Base-by-base conservation (phyloP, 2,113 vertebrate genomes). In the Podarcis cretensis region DNA sequence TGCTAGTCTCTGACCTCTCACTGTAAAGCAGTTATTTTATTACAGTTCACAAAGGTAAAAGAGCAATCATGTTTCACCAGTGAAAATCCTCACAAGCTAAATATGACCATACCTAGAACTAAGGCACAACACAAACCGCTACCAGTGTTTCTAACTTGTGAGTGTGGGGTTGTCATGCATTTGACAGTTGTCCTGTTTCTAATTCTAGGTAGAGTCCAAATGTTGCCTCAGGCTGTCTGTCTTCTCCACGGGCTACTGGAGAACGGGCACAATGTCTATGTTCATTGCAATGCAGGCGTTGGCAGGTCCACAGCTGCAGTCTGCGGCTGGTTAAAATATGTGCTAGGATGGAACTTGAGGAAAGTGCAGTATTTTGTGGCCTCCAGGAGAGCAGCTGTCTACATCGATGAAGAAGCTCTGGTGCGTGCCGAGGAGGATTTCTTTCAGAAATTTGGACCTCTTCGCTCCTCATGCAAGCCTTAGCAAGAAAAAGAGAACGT, bases 271-370 rank as follows among this genome's bases (percentile, higher is more conserved):
- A 98, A 95, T 0, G 98, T 99, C 71, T 99, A 99, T 0, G 98
- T 99, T 5, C 99, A 99, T 90, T 99, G 99, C 91, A 99, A 99
- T 0, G 99, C 99, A 0, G 99, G 99, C 0, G 99, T 99, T 9
- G 99, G 99, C 90, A 96, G 99, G 81, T 98, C 99, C 0, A 98
- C 99, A 0, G 98, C 98, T 0, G 98, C 98, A 0, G 97, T 99
- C 77, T 97, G 99, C 0, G 99, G 98, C 74, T 98, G 98, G 95
- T 97, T 99, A 2, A 98, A 97, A 96, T 99, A 99, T 0, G 96
- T 99, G 90, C 7, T 97, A 57, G 98, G 99, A 89, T 99, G 98
- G 99, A 98, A 95, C 86, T 94, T 97, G 75, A 93, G 99, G 81
- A 99, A 98, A 79, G 98, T 98, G 89, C 98, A 99, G 94, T 99